Conservation (phyloP, 2,888 invertebrate species). For the Slavum lentiscoides region DNA sequence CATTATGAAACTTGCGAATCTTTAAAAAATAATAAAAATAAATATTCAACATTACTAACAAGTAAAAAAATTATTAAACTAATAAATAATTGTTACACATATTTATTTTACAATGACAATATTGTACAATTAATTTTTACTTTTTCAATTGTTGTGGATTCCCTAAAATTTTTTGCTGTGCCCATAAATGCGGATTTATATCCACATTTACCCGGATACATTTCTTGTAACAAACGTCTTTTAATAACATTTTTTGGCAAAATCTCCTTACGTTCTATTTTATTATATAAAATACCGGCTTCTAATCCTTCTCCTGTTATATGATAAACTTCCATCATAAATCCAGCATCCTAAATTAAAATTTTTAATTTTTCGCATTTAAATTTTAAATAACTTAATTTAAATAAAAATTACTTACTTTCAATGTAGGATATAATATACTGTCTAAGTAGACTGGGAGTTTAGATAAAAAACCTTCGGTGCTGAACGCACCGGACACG, state of each 20-base stretch:
- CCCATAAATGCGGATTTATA: constrained; percentile 87
- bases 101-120: neutral
- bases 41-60: constrained; percentile 20
- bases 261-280: constrained; percentile 88
- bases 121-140: constrained; percentile 61
- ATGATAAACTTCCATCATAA: constrained; percentile 89
- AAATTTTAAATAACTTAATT: neutral
- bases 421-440: constrained; percentile 80
- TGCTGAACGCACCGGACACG: constrained; percentile 83
- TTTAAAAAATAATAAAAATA: constrained; percentile 58
- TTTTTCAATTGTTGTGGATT: constrained; percentile 78
- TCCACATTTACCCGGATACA: constrained; percentile 81
- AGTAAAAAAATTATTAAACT: neutral
- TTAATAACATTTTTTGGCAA: constrained; percentile 73
- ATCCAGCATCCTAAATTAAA: constrained; percentile 72
- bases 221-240: constrained; percentile 67
- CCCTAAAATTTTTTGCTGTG: constrained; percentile 78
- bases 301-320: constrained; percentile 85
- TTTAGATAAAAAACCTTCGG: constrained; percentile 84
- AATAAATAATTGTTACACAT: too few relatives aligned
- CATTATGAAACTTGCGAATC: constrained; percentile 78
- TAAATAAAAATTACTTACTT: constrained; percentile 60
- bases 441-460: constrained; percentile 90
- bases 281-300: constrained; percentile 93
- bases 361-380: neutral